Evolutionary conservation across 2,888 invertebrate species (phyloP), one percentile per base, ranked within the genome.

Genomic region (Tinea trinotella): DNA sequence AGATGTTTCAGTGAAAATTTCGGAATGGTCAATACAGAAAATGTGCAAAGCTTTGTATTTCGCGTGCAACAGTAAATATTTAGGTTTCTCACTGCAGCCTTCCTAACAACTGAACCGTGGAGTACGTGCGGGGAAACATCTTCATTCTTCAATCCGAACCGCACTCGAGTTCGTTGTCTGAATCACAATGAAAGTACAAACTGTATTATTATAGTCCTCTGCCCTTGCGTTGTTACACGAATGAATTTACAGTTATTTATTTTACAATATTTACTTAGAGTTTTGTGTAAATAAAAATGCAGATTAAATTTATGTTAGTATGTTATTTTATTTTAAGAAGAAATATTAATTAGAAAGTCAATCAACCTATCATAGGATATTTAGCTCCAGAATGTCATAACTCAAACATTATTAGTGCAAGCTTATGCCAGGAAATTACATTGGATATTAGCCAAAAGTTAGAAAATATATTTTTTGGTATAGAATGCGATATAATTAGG

Each of bases 1-100:
- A 40, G 13, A 40, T 40, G 7, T 4, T 30, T 2, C 30, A 30
- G 30, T 30, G 30, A n/a, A 13, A 40, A 17, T 46, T 46, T 19
- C 2, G 19, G 19, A 46, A 46, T 19, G 19, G 46, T 18, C 46
- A 46, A 18, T 46, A 46, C 46, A 18, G 18, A 46, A 50, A 24
- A 64, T 73, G 69, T 71, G 67, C 62, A 68, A 75, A 73, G 69
- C 78, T 81, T 74, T 68, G 69, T 77, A 73, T 79, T 78, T 74
- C 66, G 66, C 62, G 67, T 73, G 73, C 77, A 74, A 74, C 68
- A 65, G 75, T 71, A 78, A 78, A 76, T 74, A 74, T 81, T 77
- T 74, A 71, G 68, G 66, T 73, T 75, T 70, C 73, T 65, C 73
- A 61, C 71, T 74, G 74, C 73, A 73, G 74, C 69, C 68, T 73